Evolutionary conservation across 2,888 invertebrate genomes (phyloP).

Genomic region (Diarsia rubi): DNA sequence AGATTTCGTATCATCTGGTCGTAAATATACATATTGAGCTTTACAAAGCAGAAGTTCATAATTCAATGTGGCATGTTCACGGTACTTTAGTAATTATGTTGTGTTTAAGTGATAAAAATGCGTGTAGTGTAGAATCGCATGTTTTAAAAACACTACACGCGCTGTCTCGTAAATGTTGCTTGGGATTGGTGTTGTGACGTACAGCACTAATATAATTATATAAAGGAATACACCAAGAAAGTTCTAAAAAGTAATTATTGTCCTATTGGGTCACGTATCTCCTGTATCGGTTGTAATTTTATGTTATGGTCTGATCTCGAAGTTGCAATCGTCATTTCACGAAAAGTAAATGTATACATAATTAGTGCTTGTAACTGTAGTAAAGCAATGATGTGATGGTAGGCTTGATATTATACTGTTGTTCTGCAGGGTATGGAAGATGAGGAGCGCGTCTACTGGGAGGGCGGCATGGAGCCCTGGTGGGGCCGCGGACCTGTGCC

Average conservation of each 20-base stretch:
- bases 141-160: conserved; percentile 3
- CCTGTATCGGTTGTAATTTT: not conserved
- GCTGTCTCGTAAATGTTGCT: not conserved
- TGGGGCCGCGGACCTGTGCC: conserved; percentile 88
- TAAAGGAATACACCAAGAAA: not conserved
- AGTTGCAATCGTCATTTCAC: not conserved
- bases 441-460: conserved; percentile 97
- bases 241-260: not conserved
- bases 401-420: not conserved
- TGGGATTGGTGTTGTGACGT: not conserved
- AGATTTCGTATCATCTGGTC: not conserved
- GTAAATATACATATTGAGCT: not conserved
- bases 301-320: not conserved
- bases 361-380: not conserved
- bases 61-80: not conserved
- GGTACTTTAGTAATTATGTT: not conserved
- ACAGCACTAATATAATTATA: not conserved
- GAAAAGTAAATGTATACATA: not conserved
- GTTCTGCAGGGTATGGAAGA: conserved; percentile 92
- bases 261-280: not conserved
- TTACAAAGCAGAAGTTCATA: not conserved
- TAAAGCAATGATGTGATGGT: not conserved
- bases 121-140: conserved; percentile 13
- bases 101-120: not conserved
- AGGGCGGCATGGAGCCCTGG: conserved; percentile 93